These are phyloP conservation scores for Papilio machaon DNA, from an alignment of 1,140 invertebrate genomes.

Conservation along the genomic window DNA sequence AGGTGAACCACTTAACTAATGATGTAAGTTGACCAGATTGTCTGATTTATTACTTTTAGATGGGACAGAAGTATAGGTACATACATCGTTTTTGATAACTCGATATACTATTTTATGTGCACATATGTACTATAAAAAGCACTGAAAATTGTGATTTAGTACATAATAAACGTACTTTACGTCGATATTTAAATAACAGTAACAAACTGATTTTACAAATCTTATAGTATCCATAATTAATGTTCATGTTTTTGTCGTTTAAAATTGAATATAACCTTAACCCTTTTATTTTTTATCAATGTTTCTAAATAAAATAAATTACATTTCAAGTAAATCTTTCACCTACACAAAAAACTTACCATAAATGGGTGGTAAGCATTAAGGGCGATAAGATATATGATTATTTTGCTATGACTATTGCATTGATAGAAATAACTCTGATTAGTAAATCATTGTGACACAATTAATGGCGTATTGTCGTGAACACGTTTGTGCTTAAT, in stretches of 20 bases:
- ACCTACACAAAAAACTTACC: conserved; percentile 11
- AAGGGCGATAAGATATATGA: conserved; percentile 24
- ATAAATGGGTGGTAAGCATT: not conserved
- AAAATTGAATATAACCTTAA: not conserved
- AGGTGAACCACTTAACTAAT: not conserved
- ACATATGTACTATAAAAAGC: too few relatives aligned
- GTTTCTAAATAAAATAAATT: not conserved
- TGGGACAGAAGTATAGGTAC: too few relatives aligned
- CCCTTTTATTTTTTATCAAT: not conserved
- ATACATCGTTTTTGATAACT: too few relatives aligned
- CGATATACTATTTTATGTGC: too few relatives aligned
- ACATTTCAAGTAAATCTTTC: not conserved
- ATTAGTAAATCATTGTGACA: conserved; percentile 67
- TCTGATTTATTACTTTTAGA: not conserved
- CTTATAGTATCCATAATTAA: too few relatives aligned
- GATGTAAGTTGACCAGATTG: not conserved
- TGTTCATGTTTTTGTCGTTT: too few relatives aligned
- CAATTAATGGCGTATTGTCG: conserved; percentile 71
- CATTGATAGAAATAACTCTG: conserved; percentile 37
- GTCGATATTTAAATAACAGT: too few relatives aligned
- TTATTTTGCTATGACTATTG: conserved; percentile 32
- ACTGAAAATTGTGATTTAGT: too few relatives aligned
- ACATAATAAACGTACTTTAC: too few relatives aligned
- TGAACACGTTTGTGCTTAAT: conserved; percentile 59
- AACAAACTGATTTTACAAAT: too few relatives aligned